These are phyloP conservation scores for Toxonevra muliebris DNA, from an alignment of 2,888 invertebrate genomes.

Conservation along the genomic window DNA sequence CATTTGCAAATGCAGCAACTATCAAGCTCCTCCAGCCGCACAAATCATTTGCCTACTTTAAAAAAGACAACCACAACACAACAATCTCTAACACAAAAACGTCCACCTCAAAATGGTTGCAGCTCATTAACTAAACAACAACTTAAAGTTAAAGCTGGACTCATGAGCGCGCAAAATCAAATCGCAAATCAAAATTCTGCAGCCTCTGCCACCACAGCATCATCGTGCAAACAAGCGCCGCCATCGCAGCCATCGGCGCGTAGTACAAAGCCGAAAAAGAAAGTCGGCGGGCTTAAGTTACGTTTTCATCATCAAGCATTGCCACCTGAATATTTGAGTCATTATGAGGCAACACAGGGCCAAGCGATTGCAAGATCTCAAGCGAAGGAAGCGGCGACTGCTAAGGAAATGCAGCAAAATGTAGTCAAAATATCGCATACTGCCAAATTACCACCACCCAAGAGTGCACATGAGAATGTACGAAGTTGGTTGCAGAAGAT, in stretches of 20 bases:
- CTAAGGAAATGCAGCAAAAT: slow-evolving; percentile 43
- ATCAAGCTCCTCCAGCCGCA: not conserved
- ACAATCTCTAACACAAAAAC: not conserved
- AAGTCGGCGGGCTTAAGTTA: slow-evolving; percentile 73
- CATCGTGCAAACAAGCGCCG: not conserved
- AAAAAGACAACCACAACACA: not conserved
- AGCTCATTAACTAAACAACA: slow-evolving; percentile 56
- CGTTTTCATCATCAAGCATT: slow-evolving; percentile 84
- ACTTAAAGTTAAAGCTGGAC: slow-evolving; percentile 55
- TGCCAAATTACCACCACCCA: slow-evolving; percentile 52
- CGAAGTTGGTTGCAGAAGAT: slow-evolving; percentile 80
- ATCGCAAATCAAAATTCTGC: slow-evolving; percentile 10
- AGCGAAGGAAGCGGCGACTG: slow-evolving; percentile 6
- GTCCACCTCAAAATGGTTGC: slow-evolving; percentile 45
- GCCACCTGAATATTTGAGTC: slow-evolving; percentile 80
- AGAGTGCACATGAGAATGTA: slow-evolving; percentile 72
- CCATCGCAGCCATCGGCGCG: not conserved
- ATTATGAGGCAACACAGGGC: slow-evolving; percentile 78
- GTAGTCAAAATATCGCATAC: slow-evolving; percentile 47
- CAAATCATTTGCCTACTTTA: not conserved
- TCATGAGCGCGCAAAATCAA: slow-evolving; percentile 49
- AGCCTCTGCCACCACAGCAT: not conserved
- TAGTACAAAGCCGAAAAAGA: slow-evolving; percentile 31
- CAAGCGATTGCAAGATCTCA: slow-evolving; percentile 54
- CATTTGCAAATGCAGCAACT: not conserved